phyloP scores from a whole-genome alignment of 2,797 vertebrate genomes.

The Myotis pilosus region DNA sequence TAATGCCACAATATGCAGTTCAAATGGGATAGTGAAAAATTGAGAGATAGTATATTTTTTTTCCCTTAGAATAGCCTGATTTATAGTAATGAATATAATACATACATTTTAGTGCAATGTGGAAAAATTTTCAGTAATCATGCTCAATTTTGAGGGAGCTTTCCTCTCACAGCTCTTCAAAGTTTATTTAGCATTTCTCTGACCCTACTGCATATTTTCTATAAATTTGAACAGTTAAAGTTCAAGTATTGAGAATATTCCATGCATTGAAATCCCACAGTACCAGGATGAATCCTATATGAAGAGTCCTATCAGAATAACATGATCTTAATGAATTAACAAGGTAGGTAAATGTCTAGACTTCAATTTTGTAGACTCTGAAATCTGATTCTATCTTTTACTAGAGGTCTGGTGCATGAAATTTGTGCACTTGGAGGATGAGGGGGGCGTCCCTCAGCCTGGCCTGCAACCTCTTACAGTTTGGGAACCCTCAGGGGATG shows the following conservation, averaged over 20 bases:
- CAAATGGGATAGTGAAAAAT: not conserved
- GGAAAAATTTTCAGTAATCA: conserved; percentile 32
- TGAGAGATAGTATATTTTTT: not conserved
- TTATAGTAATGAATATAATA: not conserved
- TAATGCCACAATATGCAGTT: not conserved
- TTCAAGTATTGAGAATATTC: not conserved
- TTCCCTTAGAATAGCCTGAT: not conserved
- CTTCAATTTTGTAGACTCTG: conserved; percentile 10
- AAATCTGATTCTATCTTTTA: conserved; percentile 25
- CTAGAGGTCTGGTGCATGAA: too few species aligned
- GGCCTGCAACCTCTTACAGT: too few species aligned
- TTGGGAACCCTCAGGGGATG: too few species aligned
- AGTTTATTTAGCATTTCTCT: not conserved
- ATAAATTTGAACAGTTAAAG: conserved; percentile 10
- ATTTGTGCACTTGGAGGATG: too few species aligned
- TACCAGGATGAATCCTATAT: not conserved
- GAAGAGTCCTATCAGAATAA: not conserved
- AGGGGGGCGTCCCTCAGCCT: too few species aligned
- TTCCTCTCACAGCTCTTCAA: not conserved
- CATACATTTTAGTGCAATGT: not conserved
- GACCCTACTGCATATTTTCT: not conserved
- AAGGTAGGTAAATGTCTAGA: not conserved
- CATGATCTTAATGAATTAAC: conserved; percentile 2
- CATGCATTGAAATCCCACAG: not conserved
- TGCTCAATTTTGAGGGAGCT: not conserved